Conservation (phyloP, 1,140 invertebrate species). For the Pemphigus obesinymphae region DNA sequence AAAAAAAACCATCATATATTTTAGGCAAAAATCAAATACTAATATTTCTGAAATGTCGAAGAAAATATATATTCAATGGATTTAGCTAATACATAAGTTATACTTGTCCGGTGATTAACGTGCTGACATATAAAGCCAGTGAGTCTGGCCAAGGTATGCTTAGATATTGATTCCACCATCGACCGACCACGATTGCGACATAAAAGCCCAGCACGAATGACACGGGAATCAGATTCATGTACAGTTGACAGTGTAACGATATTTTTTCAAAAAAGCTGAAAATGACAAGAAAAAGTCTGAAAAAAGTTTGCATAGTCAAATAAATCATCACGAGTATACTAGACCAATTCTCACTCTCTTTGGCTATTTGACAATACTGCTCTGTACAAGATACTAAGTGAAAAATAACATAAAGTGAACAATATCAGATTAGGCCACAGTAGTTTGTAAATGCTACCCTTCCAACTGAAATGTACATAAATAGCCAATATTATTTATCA, state of each 20-base stretch:
- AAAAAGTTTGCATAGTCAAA: too few relatives aligned
- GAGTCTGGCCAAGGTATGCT: conserved; percentile 53
- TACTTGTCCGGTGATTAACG: conserved; percentile 53
- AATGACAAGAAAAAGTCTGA: too few relatives aligned
- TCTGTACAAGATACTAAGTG: neutral
- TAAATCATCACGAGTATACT: neutral
- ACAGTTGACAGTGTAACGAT: conserved; percentile 45
- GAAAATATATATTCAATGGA: too few relatives aligned
- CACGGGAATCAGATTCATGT: conserved; percentile 50
- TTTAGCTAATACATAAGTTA: too few relatives aligned
- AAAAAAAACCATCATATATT: too few relatives aligned
- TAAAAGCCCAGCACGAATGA: conserved; percentile 83
- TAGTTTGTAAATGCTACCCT: neutral
- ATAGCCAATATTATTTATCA: too few relatives aligned
- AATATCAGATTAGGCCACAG: neutral
- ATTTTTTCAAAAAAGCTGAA: conserved; percentile 46
- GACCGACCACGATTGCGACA: conserved; percentile 54
- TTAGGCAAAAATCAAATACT: too few relatives aligned
- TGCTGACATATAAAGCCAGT: conserved; percentile 52
- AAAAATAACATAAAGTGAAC: neutral
- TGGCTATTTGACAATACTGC: neutral
- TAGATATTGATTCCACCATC: conserved; percentile 56
- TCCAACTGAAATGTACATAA: neutral
- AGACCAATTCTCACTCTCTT: neutral
- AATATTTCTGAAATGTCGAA: too few relatives aligned